Evolutionary conservation across 2,888 invertebrate genomes (phyloP), one percentile per base, ranked within the genome.

Genomic region (Scelioninae gen. 1): DNA sequence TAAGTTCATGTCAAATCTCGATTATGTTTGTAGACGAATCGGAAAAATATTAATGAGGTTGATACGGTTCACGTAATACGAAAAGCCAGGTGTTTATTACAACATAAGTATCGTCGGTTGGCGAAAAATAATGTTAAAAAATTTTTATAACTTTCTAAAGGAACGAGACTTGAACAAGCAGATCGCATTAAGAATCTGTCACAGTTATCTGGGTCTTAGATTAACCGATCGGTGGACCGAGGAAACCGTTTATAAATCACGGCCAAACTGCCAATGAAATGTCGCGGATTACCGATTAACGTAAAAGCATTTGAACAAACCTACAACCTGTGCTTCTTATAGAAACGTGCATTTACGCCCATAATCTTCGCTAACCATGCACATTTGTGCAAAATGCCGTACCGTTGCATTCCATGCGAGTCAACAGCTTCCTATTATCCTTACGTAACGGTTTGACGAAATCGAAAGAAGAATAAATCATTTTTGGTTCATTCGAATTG

Each of bases 391-490:
- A 10, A 69, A 74, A 63, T 81, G 84, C 81, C 77, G 84, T 81
- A 78, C 78, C 66, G 66, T 69, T 81, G 71, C 84, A 84, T 84
- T 84, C 84, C 84, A 65, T 55, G 51, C 6, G 81, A 84, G 84
- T 84, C 81, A 84, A 75, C 72, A 78, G 81, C 75, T 84, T 81
- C 84, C 84, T 82, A 75, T 81, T 65, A 79, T 78, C 53, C 60
- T 84, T 84, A 66, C 81, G 84, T 78, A 84, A 84, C 71, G 66
- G 38, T 38, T 79, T 76, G 75, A 72, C 66, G 75, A 79, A 83
- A 79, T 56, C 71, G 66, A 60, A 71, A 56, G 63, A 82, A 72
- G 79, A 75, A 83, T 83, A 83, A 79, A 79, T 79, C 79, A 79
- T 79, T 83, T 76, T 69, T 15, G 69, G 74, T 75, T 79, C 78